Percentiles rank a stretch among this genome's conserved stretches.
These are phyloP conservation scores for Hylaea fasciaria DNA, from an alignment of 2,888 invertebrate genomes.

Conservation along the genomic window DNA sequence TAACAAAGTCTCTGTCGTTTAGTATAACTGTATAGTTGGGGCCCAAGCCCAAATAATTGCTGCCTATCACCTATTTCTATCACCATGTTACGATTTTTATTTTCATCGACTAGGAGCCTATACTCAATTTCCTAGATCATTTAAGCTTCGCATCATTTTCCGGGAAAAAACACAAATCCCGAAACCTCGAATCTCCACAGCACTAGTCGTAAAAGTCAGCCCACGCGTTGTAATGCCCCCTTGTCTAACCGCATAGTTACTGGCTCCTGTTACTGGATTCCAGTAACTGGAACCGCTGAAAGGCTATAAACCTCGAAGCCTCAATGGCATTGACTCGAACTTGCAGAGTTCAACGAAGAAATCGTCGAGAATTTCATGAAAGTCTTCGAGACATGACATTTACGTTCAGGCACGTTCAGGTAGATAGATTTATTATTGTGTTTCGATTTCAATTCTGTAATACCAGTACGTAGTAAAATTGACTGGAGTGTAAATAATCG, in stretches of 20 bases:
- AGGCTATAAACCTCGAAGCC: constrained; percentile 33
- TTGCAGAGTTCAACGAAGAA: constrained; percentile 11
- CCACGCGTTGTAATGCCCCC: constrained; percentile 40
- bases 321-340: constrained; percentile 16
- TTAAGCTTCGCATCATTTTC: background rate
- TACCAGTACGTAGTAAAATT: too few species aligned
- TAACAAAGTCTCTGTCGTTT: too few species aligned
- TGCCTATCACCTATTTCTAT: too few species aligned
- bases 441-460: too few species aligned
- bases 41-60: too few species aligned
- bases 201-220: constrained; percentile 45
- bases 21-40: too few species aligned
- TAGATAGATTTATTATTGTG: background rate
- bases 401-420: background rate
- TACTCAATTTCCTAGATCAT: background rate
- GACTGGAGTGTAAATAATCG: too few species aligned
- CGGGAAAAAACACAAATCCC: background rate
- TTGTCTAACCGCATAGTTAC: constrained; percentile 42
- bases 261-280: constrained; percentile 37
- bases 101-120: too few species aligned
- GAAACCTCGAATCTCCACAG: constrained; percentile 14
- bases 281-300: constrained; percentile 28
- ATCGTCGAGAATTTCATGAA: background rate
- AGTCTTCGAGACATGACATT: background rate
- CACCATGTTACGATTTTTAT: too few species aligned